phyloP scores from a whole-genome alignment of 92 coral and sea anemone genomes.

The Epizoanthus rinbou region DNA sequence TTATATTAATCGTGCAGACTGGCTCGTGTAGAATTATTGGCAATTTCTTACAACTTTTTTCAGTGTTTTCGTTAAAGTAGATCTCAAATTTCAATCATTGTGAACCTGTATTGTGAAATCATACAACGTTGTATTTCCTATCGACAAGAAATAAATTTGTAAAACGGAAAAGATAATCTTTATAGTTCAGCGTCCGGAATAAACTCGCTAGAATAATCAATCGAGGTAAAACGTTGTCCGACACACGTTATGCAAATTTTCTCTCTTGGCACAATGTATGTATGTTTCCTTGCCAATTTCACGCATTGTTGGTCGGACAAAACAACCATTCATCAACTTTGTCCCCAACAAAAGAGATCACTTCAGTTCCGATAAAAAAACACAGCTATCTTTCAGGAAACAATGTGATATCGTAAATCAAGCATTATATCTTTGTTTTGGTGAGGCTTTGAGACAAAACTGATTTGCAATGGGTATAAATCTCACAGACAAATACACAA shows the following conservation, averaged over 20 bases:
- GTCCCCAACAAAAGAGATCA: conserved; percentile 10
- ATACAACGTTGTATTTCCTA: not conserved
- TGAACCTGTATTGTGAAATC: conserved; percentile 3
- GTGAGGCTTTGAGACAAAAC: not conserved
- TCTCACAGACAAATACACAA: not conserved
- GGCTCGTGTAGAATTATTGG: not conserved
- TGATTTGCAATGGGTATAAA: conserved; percentile 1
- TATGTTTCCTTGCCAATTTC: not conserved
- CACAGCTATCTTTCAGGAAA: conserved; percentile 4
- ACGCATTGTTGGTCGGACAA: not conserved
- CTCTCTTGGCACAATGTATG: not conserved
- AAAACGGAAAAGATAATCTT: not conserved
- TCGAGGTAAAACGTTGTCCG: not conserved
- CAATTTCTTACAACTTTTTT: conserved; percentile 1
- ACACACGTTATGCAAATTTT: conserved; percentile 1
- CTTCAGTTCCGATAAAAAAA: not conserved
- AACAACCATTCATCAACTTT: not conserved
- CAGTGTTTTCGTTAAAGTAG: not conserved
- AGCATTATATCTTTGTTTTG: conserved; percentile 26
- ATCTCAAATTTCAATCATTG: conserved; percentile 1
- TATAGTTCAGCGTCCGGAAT: conserved; percentile 1
- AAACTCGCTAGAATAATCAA: not conserved
- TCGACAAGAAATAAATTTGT: conserved; percentile 10
- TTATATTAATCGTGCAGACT: not conserved
- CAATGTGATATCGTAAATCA: conserved; percentile 9